phyloP scores from a whole-genome alignment of 2,113 vertebrate genomes.

The Sarotherodon lohbergeri region DNA sequence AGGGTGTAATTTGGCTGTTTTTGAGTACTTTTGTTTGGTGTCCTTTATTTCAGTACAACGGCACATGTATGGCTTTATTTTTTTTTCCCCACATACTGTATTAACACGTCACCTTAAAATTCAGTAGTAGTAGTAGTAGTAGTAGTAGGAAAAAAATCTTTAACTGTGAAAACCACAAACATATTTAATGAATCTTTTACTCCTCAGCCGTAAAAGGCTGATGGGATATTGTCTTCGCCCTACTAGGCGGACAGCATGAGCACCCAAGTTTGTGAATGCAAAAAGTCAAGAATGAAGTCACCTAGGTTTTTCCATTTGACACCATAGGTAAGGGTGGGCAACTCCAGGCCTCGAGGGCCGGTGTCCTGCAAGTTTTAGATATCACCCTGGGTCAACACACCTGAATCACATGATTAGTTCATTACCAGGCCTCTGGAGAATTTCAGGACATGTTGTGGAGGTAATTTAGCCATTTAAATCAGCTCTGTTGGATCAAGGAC shows the following conservation, averaged over 20 bases:
- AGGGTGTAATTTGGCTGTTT: too few species aligned
- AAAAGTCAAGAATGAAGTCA: not conserved
- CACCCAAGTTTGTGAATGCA: not conserved
- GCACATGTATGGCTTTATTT: not conserved
- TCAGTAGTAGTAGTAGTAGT: not conserved
- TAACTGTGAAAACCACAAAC: not conserved
- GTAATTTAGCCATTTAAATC: too few species aligned
- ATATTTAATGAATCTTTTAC: not conserved
- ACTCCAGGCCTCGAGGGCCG: too few species aligned
- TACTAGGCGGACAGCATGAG: not conserved
- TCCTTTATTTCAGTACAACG: not conserved
- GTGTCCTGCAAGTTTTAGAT: too few species aligned
- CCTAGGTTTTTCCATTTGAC: not conserved
- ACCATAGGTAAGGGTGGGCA: not conserved
- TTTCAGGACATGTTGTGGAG: too few species aligned
- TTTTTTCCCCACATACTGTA: not conserved
- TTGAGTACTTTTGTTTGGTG: not conserved
- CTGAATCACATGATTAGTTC: too few species aligned
- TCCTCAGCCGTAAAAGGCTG: not conserved
- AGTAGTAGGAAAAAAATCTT: not conserved
- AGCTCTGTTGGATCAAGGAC: not conserved
- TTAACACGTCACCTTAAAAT: not conserved
- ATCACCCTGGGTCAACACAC: too few species aligned
- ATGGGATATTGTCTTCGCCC: not conserved
- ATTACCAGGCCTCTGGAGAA: too few species aligned